phyloP scores from a whole-genome alignment of 2,888 invertebrate genomes.

The Belgica antarctica region DNA sequence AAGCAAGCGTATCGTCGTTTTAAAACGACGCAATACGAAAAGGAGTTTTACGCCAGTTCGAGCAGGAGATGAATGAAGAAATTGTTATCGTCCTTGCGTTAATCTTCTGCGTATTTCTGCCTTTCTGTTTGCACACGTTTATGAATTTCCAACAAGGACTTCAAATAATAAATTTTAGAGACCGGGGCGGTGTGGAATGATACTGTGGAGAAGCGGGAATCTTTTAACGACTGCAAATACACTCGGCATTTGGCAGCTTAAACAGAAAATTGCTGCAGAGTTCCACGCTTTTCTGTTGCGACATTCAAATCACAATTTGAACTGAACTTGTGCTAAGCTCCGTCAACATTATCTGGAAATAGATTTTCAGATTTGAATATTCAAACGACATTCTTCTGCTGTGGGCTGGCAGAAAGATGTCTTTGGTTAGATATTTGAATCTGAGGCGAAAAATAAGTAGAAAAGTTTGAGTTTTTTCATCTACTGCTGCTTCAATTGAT shows the following conservation, averaged over 20 bases:
- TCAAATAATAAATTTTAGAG: background rate
- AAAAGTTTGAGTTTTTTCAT: too few species aligned
- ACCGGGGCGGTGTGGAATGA: too few species aligned
- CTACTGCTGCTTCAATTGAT: constrained; percentile 27
- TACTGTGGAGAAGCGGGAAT: background rate
- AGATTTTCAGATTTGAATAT: too few species aligned
- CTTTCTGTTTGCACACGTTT: background rate
- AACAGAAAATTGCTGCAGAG: background rate
- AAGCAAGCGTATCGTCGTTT: constrained; percentile 20
- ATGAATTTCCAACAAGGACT: background rate
- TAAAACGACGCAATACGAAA: constrained; percentile 23
- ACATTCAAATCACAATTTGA: too few species aligned
- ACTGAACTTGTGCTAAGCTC: too few species aligned
- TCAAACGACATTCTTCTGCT: too few species aligned
- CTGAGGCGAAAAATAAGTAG: too few species aligned
- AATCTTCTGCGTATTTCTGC: constrained; percentile 19
- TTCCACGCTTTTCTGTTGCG: too few species aligned
- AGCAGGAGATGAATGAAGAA: constrained; percentile 32
- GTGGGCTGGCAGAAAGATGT: too few species aligned
- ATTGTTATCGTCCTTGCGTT: constrained; percentile 25
- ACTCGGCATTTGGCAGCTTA: background rate
- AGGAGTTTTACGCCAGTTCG: constrained; percentile 38
- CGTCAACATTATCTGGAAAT: too few species aligned
- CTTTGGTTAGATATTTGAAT: too few species aligned
- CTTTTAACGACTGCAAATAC: constrained; percentile 6